Evolutionary conservation across 2,113 vertebrate genomes (phyloP).

Genomic region (Vombatus ursinus): DNA sequence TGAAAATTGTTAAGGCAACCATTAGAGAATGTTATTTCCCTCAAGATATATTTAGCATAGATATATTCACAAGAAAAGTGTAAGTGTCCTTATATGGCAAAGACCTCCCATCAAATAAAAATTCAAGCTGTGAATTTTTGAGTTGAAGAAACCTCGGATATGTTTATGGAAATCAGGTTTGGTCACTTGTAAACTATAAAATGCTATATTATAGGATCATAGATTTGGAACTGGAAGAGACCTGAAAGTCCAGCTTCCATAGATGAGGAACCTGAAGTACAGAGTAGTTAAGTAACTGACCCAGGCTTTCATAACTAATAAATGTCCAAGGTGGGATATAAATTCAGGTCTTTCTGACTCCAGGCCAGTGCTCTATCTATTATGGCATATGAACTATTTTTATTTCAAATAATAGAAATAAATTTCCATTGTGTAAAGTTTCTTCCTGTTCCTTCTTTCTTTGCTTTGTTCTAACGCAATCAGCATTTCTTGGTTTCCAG

Average conservation of each 20-base stretch:
- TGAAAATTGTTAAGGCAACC: constrained; percentile 25
- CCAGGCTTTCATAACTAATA: not conserved
- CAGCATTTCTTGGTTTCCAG: not conserved
- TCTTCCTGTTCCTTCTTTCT: not conserved
- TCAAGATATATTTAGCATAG: constrained; percentile 39
- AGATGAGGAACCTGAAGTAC: too few species aligned
- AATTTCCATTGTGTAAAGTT: not conserved
- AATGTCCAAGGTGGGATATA: not conserved
- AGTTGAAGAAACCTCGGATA: constrained; percentile 19
- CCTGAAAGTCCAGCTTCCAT: not conserved
- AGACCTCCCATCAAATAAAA: not conserved
- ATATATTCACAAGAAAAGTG: constrained; percentile 22
- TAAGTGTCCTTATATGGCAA: constrained; percentile 18
- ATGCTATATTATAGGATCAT: not conserved
- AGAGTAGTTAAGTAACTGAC: not conserved
- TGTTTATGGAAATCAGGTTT: not conserved
- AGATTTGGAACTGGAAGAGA: not conserved
- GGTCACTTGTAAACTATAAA: not conserved
- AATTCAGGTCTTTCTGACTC: not conserved
- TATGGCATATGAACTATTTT: not conserved
- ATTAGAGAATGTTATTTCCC: not conserved
- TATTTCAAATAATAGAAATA: not conserved
- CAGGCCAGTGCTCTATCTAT: not conserved
- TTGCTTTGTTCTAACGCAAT: not conserved
- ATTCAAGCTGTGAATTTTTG: constrained; percentile 18